phyloP scores from a whole-genome alignment of 2,888 invertebrate species.

The Tholera decimalis region DNA sequence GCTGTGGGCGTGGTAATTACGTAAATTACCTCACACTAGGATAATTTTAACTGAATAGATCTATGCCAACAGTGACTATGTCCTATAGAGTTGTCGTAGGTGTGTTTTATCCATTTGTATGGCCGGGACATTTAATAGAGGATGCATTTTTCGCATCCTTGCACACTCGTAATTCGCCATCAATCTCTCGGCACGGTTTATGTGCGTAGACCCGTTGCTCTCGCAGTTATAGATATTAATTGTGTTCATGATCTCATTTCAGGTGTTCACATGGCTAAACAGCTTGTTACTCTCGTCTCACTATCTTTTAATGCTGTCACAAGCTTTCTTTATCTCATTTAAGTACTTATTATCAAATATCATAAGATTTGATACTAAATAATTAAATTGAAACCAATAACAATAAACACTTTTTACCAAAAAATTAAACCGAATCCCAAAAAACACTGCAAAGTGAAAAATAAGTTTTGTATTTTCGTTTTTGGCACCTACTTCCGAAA shows the following conservation, averaged over 20 bases:
- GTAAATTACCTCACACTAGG: conserved; percentile 46
- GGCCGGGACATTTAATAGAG: conserved; percentile 46
- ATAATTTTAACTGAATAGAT: conserved; percentile 44
- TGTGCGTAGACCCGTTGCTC: conserved; percentile 18
- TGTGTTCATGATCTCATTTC: conserved; percentile 31
- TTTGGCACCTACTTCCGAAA: too few species aligned
- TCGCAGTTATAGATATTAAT: conserved; percentile 21
- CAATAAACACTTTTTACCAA: too few species aligned
- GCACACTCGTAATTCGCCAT: conserved; percentile 28
- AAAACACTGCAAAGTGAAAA: too few species aligned
- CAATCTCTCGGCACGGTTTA: conserved; percentile 30
- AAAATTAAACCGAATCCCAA: too few species aligned
- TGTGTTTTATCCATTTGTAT: conserved; percentile 25
- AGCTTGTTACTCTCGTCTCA: neutral
- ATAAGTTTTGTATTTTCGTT: too few species aligned
- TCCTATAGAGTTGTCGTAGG: conserved; percentile 6
- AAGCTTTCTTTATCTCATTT: too few species aligned
- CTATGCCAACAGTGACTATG: conserved; percentile 27
- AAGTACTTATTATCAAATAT: too few species aligned
- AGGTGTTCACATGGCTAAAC: conserved; percentile 13
- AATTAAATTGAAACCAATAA: too few species aligned
- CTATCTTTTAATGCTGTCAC: conserved; percentile 5
- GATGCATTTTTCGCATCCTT: conserved; percentile 55
- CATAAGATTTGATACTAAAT: too few species aligned
- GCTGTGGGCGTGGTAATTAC: conserved; percentile 49